These are phyloP conservation scores for Theocolax elegans DNA, from an alignment of 1,140 invertebrate species.

Conservation along the genomic window DNA sequence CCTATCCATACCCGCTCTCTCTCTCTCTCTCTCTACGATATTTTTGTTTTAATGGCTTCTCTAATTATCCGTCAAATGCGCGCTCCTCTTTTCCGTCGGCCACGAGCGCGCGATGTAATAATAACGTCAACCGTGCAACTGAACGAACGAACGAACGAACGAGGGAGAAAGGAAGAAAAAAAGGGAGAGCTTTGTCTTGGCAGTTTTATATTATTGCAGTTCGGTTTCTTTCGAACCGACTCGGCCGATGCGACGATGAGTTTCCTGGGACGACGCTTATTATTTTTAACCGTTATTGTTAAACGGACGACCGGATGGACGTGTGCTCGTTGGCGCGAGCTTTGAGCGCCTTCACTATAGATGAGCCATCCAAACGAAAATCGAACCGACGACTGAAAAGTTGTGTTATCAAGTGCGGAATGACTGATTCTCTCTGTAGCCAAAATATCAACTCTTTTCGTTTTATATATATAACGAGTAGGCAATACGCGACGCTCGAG, in stretches of 20 bases:
- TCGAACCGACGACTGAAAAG: too few relatives aligned
- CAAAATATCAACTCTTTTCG: too few relatives aligned
- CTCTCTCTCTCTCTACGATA: too few relatives aligned
- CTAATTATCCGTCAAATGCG: background rate
- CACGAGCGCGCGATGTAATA: background rate
- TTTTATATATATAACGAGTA: too few relatives aligned
- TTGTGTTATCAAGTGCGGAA: too few relatives aligned
- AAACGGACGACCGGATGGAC: background rate
- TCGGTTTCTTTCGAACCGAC: background rate
- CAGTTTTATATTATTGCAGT: conserved; percentile 6
- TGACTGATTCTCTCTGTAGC: too few relatives aligned
- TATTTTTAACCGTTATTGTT: background rate
- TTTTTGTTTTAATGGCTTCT: conserved; percentile 12
- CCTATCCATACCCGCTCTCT: background rate
- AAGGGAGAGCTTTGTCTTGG: background rate
- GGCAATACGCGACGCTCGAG: too few relatives aligned
- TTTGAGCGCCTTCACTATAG: too few relatives aligned
- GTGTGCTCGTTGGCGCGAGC: background rate
- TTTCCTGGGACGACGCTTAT: background rate
- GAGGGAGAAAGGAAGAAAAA: background rate
- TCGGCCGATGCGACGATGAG: background rate
- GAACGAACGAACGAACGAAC: too few relatives aligned
- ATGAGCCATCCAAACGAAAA: too few relatives aligned
- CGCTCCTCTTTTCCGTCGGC: background rate
- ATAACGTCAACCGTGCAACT: background rate